Evolutionary conservation across 2,888 invertebrate genomes (phyloP), one percentile per base, ranked within the genome.

Genomic region (Sarcophaga rosellei): DNA sequence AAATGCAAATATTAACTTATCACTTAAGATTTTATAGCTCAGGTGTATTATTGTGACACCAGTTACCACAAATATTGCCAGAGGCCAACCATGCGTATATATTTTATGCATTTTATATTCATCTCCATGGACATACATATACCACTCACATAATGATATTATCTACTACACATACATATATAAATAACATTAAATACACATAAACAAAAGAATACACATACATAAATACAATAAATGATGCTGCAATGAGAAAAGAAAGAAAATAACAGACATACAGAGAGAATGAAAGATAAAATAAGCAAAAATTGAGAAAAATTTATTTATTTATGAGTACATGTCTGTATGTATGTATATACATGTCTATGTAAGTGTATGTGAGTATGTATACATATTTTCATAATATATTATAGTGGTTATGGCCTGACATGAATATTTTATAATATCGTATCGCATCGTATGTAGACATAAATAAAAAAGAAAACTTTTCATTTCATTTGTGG

Each of bases 21-120:
- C 80, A 81, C 68, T 81, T 84, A 81, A 76, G 80, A 84, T 76
- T 77, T 84, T 84, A 84, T 70, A 78, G 72, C 75, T 75, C 85
- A 85, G 85, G 75, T 85, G 82, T 82, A 75, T 72, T 75, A 65
- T 82, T 72, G 85, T 82, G 85, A 79, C 74, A 74, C 53, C 45
- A 82, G 59, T 78, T 69, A 72, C 85, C 78, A 70, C 75, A 85
- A 69, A 82, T 81, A 74, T 74, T 78, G 74, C 75, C 65, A 81
- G 65, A 59, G 85, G 85, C 65, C 81, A 73, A 57, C 72, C 80
- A 85, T 11, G 47, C 20, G 45, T 79, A 85, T 81, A 74, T 21
- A 73, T 78, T 75, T 25, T 47, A 76, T 80, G 61, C 61, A 69
- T 69, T 69, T 47, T 70, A 57, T 70, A 25, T 57, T 53, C 15